phyloP scores from a whole-genome alignment of 2,888 invertebrate genomes.

The Sepiola atlantica region DNA sequence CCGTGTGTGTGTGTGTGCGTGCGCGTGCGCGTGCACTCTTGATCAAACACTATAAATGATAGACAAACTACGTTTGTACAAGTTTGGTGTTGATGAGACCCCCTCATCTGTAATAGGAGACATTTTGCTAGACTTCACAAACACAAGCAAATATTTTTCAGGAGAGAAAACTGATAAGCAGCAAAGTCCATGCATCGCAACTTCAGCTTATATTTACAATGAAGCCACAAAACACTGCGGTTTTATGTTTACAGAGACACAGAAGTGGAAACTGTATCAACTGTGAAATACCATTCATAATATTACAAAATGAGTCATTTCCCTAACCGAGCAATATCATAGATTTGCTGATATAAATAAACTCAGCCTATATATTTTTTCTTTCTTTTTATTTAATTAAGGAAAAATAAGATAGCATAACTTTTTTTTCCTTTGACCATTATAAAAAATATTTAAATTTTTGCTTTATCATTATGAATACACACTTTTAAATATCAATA shows the following conservation, averaged over 20 bases:
- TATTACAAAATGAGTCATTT: not conserved
- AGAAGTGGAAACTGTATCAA: not conserved
- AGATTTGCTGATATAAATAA: not conserved
- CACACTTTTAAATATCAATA: not conserved
- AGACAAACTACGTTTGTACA: not conserved
- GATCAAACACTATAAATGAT: not conserved
- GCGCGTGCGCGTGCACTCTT: not conserved
- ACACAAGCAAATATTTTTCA: not conserved
- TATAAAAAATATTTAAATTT: no score
- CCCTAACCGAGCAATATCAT: not conserved
- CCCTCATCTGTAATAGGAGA: slow-evolving; percentile 8
- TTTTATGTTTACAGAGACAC: not conserved
- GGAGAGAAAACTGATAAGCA: not conserved
- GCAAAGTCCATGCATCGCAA: not conserved
- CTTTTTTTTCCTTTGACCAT: not conserved
- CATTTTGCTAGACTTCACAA: not conserved
- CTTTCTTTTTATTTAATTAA: not conserved
- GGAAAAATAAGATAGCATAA: not conserved
- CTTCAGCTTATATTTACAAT: not conserved
- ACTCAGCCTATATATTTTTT: not conserved
- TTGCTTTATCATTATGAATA: not conserved
- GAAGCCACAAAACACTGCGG: not conserved
- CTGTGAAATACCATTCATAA: not conserved
- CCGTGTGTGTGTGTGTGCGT: not conserved
- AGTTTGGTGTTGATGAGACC: not conserved